Percentiles rank a stretch among this genome's conserved stretches.
Evolutionary conservation across 2,113 vertebrate species (phyloP).

Genomic region (Tyto alba): DNA sequence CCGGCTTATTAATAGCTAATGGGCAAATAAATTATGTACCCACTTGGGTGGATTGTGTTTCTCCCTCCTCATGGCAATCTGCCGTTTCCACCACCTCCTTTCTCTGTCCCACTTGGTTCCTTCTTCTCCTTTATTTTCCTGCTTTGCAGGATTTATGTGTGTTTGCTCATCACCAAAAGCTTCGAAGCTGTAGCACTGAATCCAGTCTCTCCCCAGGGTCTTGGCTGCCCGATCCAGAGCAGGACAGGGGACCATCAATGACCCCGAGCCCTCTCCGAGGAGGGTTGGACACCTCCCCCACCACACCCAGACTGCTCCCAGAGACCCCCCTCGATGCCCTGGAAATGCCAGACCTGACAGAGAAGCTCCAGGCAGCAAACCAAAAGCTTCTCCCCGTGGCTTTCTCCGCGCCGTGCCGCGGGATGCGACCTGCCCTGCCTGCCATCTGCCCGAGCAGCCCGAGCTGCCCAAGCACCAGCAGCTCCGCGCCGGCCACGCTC

Average conservation of each 20-base stretch:
- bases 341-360: background rate
- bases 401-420: background rate
- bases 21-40: constrained; percentile 49
- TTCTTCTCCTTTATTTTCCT: background rate
- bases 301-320: background rate
- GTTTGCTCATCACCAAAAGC: background rate
- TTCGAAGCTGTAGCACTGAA: no score
- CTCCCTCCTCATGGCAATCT: background rate
- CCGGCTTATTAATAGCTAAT: constrained; percentile 49
- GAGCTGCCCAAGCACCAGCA: background rate
- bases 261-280: background rate
- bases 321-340: background rate
- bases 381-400: background rate
- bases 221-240: background rate
- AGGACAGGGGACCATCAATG: no score
- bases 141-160: rapidly evolving
- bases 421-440: background rate
- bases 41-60: background rate
- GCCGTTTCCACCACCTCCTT: background rate
- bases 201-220: background rate
- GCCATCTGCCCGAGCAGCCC: constrained; percentile 42
- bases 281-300: rapidly evolving
- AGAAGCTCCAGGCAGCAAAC: background rate
- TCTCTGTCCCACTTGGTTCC: background rate
- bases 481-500: background rate